Evolutionary conservation across 2,113 vertebrate species (phyloP), one percentile per base, ranked within the genome.

Genomic region (Excalfactoria chinensis): DNA sequence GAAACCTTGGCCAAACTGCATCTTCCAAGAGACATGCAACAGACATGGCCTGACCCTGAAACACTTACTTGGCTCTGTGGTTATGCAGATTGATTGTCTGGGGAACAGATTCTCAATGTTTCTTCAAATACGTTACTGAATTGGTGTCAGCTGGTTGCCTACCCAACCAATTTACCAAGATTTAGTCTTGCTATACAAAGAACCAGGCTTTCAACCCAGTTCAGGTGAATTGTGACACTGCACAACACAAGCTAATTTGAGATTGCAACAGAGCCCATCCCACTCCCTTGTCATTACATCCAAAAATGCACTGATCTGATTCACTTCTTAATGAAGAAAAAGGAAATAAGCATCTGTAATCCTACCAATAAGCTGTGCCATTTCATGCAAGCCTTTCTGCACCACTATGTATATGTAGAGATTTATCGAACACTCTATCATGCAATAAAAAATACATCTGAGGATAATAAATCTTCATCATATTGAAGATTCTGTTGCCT

Each of bases 231-330:
- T 72, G 19, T 83, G n/a, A 46, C 15, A 44, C 1, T 46, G 11
- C 37, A 67, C 48, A 8, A 71, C 8, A 72, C 75, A 78, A 82
- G 9, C 26, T 44, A 46, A 37, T 9, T 2, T 1, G 37, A 30
- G 46, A 34, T 13, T 58, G 60, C 64, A 84, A 46, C 0, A 0
- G 12, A 30, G 51, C 26, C 51, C 51, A 53, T 13, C 23, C 37
- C 21, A 19, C 23, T 80, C 21, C 28, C 67, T 32, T 48, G 56
- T 71, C 30, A 25, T 44, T 56, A 48, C 5, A 48, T 20, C 13
- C 70, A 55, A 19, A 81, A 64, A 91, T 58, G 21, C 55, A 64
- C 8, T 40, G 37, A 73, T 25, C 7, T 72, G 55, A 20, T 25
- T 69, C 41, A 30, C 32, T 7, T 48, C 15, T 56, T 22, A 70